Conservation (phyloP, 2,888 invertebrate genomes). For the Leucania comma region DNA sequence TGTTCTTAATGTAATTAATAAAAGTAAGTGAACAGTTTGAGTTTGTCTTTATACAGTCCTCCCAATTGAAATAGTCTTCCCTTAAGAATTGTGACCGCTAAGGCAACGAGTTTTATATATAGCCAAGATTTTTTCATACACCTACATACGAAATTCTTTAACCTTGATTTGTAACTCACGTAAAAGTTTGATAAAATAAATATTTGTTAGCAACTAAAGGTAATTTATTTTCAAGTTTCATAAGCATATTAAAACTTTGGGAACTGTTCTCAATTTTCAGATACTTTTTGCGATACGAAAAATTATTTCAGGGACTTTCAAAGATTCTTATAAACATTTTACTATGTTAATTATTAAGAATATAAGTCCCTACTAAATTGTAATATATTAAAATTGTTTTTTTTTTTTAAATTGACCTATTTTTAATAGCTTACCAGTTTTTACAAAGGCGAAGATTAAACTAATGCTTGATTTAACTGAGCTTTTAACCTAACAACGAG, state of each 20-base stretch:
- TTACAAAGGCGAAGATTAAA: background rate
- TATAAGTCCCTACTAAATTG: background rate
- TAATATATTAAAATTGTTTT: background rate
- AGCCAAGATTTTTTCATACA: slow-evolving; percentile 12
- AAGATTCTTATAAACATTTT: slow-evolving; percentile 25
- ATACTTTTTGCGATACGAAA: slow-evolving; percentile 17
- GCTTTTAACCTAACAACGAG: background rate
- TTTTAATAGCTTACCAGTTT: background rate
- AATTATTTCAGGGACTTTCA: slow-evolving; percentile 11
- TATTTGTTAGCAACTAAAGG: slow-evolving; percentile 37
- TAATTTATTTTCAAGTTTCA: slow-evolving; percentile 44
- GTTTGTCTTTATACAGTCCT: no score
- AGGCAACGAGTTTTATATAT: no score
- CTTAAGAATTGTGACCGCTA: no score
- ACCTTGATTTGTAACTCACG: slow-evolving; percentile 12
- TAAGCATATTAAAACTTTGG: slow-evolving; percentile 33
- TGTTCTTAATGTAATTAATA: no score
- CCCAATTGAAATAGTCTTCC: no score
- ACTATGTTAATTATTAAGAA: slow-evolving; percentile 12
- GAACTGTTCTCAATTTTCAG: background rate
- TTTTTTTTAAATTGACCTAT: background rate
- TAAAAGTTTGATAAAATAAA: slow-evolving; percentile 33
- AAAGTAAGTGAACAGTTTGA: no score
- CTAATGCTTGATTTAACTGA: background rate
- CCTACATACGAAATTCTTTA: background rate